Base-by-base conservation (phyloP, 2,113 vertebrate species). In the Glaucomys volans region DNA sequence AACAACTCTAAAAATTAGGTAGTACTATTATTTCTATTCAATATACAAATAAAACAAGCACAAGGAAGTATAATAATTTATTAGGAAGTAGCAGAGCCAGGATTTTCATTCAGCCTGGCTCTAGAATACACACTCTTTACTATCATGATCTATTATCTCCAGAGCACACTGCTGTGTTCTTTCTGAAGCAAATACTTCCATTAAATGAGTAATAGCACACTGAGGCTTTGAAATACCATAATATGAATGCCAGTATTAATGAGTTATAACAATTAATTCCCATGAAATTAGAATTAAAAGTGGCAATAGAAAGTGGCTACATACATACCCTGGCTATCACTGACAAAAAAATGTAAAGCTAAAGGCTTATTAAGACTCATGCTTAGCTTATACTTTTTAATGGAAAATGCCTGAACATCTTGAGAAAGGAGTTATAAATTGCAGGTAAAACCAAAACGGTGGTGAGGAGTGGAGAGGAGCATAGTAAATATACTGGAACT, bases 261-360 rank as follows among this genome's bases (percentile, higher is more conserved):
- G 32, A 94, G 85, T 90, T 84, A 64, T 28, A 90, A 81, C 8
- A 90, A 75, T 30, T 20, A 90, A 95, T 79, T 80, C 7, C 32
- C 52, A 92, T 52, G 8, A 87, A 92, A 13, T 84, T 18, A 90
- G 64, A 87, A 91, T 75, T 83, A 64, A 88, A 96, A 90, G 5
- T 90, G 28, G 4, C 52, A 92, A 42, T 44, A 62, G 47, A 86
- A 91, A 80, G 28, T 77, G 40, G 16, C 67, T 89, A 69, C 67
- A 87, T 84, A 91, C 77, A 94, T 89, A 93, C 12, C 87, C 37
- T n/a, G 35, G 13, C 30, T 82, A 92, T 77, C 90, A 69, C 9
- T 81, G 52, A 92, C 76, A 94, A 96, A 92, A 91, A 76, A 88
- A 84, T 18, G 0, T 69, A 74, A 95, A 90, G 14, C 44, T 89